Base-by-base conservation (phyloP, 2,888 invertebrate genomes). In the Lampropteryx suffumata region DNA sequence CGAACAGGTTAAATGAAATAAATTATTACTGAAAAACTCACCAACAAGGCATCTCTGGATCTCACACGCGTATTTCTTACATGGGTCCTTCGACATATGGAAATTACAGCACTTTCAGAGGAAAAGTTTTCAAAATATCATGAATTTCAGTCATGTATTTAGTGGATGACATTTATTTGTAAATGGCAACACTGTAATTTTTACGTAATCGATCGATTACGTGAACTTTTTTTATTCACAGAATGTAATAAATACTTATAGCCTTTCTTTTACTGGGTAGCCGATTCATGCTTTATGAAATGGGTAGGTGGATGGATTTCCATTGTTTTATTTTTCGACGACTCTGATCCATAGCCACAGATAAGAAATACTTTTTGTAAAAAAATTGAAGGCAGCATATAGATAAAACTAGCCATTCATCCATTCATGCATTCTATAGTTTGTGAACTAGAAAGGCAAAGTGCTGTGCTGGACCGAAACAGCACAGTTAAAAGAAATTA, bases 11-110 rank as follows among this genome's bases (percentile, higher is more conserved):
- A 67, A n/a, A 58, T 75, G 35, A 78, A 79, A 77, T 81, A 76
- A 79, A 77, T 69, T 77, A 78, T 67, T 69, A 61, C 57, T 66
- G 63, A 67, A 73, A 76, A 72, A 83, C 85, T 87, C 85, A 96
- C 96, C 94, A 84, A 87, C 87, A 62, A 96, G 91, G 82, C 96
- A 96, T 78, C 91, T 92, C 87, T 96, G 96, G 72, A 96, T 94
- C 75, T 92, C 93, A 82, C 96, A 96, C 48, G 96, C 96, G 67
- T 91, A 92, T 71, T 82, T 89, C 88, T 96, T 96, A 77, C 96
- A 96, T 10, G 95, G 96, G 90, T 96, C 96, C 69, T 88, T 89
- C 82, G 82, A 63, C 90, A 90, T 89, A 87, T 78, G 73, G 46
- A 73, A 72, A 74, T 68, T 73, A 65, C 55, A 52, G 55, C 57